These are phyloP conservation scores for Onychostoma macrolepis DNA, from an alignment of 2,113 vertebrate genomes.

Conservation along the genomic window DNA sequence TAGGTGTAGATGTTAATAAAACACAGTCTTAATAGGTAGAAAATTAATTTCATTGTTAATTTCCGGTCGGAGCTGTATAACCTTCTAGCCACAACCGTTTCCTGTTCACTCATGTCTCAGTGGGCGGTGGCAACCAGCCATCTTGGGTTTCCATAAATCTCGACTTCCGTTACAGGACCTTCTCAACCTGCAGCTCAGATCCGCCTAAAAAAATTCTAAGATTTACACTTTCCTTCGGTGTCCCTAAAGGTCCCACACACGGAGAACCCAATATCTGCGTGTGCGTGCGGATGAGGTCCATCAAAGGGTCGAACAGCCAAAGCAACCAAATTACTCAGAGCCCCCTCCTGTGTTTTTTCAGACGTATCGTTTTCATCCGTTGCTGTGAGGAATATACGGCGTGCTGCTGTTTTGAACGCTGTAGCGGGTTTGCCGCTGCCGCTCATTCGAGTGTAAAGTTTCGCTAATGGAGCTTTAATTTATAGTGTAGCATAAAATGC, in stretches of 20 bases:
- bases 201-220: constrained; percentile 32
- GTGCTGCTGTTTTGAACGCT: constrained; percentile 15
- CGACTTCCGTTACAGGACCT: neutral
- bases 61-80: too few relatives aligned
- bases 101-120: neutral
- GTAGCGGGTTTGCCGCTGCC: constrained; percentile 9
- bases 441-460: constrained; percentile 70
- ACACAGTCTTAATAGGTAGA: too few relatives aligned
- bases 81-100: too few relatives aligned
- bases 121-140: neutral
- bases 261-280: constrained; percentile 57
- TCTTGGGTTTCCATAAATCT: constrained; percentile 29
- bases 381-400: constrained; percentile 7
- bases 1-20: too few relatives aligned
- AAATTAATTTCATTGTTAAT: too few relatives aligned
- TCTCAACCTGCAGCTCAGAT: constrained; percentile 5
- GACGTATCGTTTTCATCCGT: constrained; percentile 42
- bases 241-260: constrained; percentile 4
- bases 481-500: constrained; percentile 73
- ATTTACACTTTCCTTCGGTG: constrained; percentile 41
- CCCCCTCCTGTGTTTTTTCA: constrained; percentile 19
- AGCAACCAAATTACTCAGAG: constrained; percentile 36
- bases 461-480: constrained; percentile 73
- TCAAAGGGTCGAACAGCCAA: constrained; percentile 60
- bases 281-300: constrained; percentile 27